Conservation (phyloP, 2,888 invertebrate genomes). For the Cetonia aurata region DNA sequence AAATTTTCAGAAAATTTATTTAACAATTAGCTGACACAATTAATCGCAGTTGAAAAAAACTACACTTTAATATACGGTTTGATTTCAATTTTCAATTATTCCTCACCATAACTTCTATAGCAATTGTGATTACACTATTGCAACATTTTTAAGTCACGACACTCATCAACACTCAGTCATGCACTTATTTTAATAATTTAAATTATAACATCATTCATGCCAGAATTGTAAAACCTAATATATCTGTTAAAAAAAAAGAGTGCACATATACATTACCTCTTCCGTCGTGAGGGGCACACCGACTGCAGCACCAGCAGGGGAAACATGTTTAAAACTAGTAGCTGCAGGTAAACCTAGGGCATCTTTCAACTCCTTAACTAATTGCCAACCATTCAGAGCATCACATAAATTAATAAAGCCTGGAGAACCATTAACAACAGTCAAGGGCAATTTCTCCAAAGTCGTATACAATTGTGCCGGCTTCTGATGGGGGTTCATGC, state of each 20-base stretch:
- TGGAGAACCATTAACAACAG: slow-evolving; percentile 93
- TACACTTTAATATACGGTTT: no score
- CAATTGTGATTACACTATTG: no score
- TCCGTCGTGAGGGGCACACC: slow-evolving; percentile 81
- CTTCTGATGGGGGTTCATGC: slow-evolving; percentile 98
- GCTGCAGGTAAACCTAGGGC: slow-evolving; percentile 90
- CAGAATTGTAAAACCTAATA: neutral
- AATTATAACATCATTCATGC: slow-evolving; percentile 10
- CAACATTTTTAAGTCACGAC: no score
- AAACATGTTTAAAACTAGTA: slow-evolving; percentile 98
- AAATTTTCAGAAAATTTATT: no score
- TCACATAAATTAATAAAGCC: slow-evolving; percentile 98
- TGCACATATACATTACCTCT: slow-evolving; percentile 67
- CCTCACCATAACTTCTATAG: no score
- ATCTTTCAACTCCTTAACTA: slow-evolving; percentile 88
- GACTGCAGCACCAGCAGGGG: slow-evolving; percentile 97
- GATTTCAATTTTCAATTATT: no score
- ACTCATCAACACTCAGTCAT: neutral
- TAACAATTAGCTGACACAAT: no score
- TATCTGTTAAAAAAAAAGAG: neutral
- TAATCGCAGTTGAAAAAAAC: no score
- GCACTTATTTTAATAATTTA: neutral
- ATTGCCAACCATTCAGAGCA: slow-evolving; percentile 97
- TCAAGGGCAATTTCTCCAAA: slow-evolving; percentile 82
- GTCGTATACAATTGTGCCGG: slow-evolving; percentile 93